A percentile compares a stretch with the other conserved stretches of the same genome.
Evolutionary conservation across 2,113 vertebrate genomes (phyloP).

Genomic region (Turdus rufiventris): DNA sequence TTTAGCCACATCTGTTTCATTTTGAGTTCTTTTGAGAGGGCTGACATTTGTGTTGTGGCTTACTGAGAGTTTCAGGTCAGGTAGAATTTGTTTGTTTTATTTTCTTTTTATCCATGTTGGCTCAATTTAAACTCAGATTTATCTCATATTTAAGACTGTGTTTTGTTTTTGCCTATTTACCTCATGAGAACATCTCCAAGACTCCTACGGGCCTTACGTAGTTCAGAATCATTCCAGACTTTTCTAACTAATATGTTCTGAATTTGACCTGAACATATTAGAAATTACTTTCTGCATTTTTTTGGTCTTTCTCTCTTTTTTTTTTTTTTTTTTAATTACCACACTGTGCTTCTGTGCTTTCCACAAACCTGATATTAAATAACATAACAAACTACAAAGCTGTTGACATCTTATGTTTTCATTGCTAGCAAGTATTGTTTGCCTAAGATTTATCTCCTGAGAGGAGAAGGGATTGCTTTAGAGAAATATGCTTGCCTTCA

Average conservation of each 20-base stretch:
- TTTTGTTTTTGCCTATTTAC: conserved; percentile 33
- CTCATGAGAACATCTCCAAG: background rate
- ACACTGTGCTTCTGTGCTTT: background rate
- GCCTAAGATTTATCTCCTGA: conserved; percentile 37
- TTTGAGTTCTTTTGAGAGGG: background rate
- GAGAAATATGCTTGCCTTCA: conserved; percentile 20
- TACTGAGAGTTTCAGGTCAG: background rate
- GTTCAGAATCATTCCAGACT: conserved; percentile 13
- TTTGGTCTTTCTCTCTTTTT: background rate
- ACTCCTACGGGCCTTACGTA: background rate
- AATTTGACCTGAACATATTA: background rate
- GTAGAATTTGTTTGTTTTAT: background rate
- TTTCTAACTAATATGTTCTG: background rate
- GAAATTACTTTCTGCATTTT: background rate
- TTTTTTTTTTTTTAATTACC: background rate
- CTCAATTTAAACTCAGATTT: background rate
- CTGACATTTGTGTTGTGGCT: background rate
- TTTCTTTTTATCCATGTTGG: background rate
- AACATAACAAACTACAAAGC: background rate
- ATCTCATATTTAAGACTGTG: background rate
- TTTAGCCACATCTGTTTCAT: background rate
- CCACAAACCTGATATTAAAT: background rate
- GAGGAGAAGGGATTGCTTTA: conserved; percentile 19
- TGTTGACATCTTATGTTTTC: conserved; percentile 20
- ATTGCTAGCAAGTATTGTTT: conserved; percentile 30